These are phyloP conservation scores for Cardiocondyla obscurior DNA, from an alignment of 1,140 invertebrate species.

Conservation along the genomic window DNA sequence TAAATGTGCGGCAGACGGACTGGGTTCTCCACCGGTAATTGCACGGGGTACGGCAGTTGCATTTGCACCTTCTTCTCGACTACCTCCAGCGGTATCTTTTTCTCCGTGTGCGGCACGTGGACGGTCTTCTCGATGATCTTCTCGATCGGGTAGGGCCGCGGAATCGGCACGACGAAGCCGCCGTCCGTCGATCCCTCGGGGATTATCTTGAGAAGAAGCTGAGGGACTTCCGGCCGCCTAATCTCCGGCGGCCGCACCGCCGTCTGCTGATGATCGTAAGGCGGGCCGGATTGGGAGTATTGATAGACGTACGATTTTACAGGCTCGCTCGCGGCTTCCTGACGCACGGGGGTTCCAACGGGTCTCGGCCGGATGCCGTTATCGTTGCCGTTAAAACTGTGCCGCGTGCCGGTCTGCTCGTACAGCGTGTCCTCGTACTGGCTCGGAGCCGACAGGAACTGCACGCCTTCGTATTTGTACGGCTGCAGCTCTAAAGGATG, in stretches of 20 bases:
- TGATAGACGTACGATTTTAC: conserved; percentile 20
- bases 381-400: conserved; percentile 4
- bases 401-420: not conserved
- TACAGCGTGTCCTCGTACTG: conserved; percentile 22
- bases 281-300: not conserved
- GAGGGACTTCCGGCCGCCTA: conserved; percentile 1
- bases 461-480: not conserved
- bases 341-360: not conserved
- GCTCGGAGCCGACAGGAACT: not conserved
- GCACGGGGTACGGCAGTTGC: conserved; percentile 71
- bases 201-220: conserved; percentile 28
- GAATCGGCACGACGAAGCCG: conserved; percentile 43
- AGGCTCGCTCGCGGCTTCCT: not conserved
- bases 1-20: conserved; percentile 84
- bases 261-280: not conserved
- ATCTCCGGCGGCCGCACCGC: not conserved
- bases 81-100: conserved; percentile 78
- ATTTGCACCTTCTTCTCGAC: conserved; percentile 72
- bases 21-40: conserved; percentile 83
- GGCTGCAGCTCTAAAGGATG: not conserved
- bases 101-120: conserved; percentile 78
- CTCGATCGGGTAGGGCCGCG: conserved; percentile 57
- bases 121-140: conserved; percentile 62
- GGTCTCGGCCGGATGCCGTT: not conserved
- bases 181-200: not conserved